Evolutionary conservation across 2,113 vertebrate genomes (phyloP).

Genomic region (Ceuthmochares aereus): DNA sequence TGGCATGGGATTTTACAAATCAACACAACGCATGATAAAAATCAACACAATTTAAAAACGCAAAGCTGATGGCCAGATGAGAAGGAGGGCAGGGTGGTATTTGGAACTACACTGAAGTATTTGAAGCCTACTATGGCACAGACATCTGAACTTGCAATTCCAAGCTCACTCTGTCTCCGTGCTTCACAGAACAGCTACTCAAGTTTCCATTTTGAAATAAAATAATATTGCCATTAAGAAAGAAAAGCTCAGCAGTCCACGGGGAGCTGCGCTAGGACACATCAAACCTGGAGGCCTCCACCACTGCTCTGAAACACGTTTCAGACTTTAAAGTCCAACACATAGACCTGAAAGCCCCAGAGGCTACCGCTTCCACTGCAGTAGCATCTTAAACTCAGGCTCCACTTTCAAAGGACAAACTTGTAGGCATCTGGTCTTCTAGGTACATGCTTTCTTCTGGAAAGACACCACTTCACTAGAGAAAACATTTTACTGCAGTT

Average conservation of each 20-base stretch:
- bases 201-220: not conserved
- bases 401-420: not conserved
- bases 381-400: not conserved
- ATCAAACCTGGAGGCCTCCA: not conserved
- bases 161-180: not conserved
- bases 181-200: not conserved
- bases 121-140: not conserved
- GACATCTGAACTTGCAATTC: not conserved
- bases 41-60: not conserved
- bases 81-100: not conserved
- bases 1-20: not conserved
- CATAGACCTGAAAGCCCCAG: not conserved
- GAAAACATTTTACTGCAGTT: not conserved
- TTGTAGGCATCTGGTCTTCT: not conserved
- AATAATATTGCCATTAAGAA: not conserved
- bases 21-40: rapidly evolving
- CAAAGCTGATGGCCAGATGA: not conserved
- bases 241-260: not conserved
- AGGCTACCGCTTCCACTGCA: not conserved
- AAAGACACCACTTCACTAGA: not conserved
- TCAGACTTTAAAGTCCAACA: not conserved
- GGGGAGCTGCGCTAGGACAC: not conserved
- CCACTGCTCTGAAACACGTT: not conserved
- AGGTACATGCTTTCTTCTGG: not conserved
- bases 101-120: not conserved